Base-by-base conservation (phyloP, 64 coral and sea anemone species). In the Pachyseris speciosa region DNA sequence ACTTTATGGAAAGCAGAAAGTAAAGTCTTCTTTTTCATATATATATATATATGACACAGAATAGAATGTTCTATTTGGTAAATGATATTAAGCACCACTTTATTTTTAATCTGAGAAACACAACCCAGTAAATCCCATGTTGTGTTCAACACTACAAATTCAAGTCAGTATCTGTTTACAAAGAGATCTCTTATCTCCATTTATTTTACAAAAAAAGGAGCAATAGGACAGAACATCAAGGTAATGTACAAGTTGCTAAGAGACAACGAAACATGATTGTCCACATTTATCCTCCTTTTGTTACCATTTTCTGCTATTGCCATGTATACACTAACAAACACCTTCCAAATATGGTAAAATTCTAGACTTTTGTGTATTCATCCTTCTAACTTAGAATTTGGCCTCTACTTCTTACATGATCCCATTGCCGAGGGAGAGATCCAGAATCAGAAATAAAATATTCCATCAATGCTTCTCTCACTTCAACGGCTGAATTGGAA, bases 361-460 rank as follows among this genome's bases (percentile, higher is more conserved):
- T 55, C 51, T 55, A 55, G 16, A 55, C 51, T 55, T 55, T 9
- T 55, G 17, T 55, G 17, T 55, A 16, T 55, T 55, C 17, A 19
- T 55, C 51, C 51, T 55, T 55, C 51, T 55, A 55, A 45, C 43
- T 45, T 6, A 55, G 9, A 64, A 28, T 64, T 64, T 64, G 59
- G 59, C 59, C 59, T 77, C 49, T 61, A 26, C 78, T 83, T 39
- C 78, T 83, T n/a, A 83, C 78, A 22, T 84, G 53, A 57, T 91
- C 48, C 89, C 67, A 91, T 27, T 91, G 89, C 89, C 78, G 84
- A 4, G 75, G 77, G 48, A 91, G 39, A 37, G 64, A 83, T 67
- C 78, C 89, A 60, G 42, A 43, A 70, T 83, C 48, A 50, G 88
- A 90, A 12, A 81, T 41, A 69, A 90, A 80, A 80, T 90, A 90